Evolutionary conservation across 2,888 invertebrate genomes (phyloP), one percentile per base, ranked within the genome.

Genomic region (Sepiola atlantica): DNA sequence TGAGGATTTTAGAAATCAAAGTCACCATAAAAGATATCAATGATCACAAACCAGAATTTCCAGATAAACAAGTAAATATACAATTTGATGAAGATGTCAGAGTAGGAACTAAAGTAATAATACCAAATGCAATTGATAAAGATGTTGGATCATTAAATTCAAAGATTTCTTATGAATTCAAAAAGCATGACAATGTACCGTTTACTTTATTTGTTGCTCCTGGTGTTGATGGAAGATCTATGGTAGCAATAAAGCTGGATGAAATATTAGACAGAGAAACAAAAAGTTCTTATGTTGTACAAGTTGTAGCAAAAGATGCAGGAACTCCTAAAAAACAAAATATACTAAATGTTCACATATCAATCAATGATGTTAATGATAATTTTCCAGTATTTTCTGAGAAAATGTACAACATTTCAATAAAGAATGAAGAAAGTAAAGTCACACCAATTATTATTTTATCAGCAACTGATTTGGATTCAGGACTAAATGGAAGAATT

Each of bases 381-480:
- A 77, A 77, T 21, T 77, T 77, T n/a, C 77, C 77, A n/a, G 77
- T 77, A 77, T 77, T 77, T 77, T 77, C 77, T 77, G 18, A 77
- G n/a, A 77, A 77, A 16, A 32, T 77, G 16, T 77, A 77, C 16
- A 77, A 77, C 18, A 77, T 77, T 32, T 77, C 77, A 77, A n/a
- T 77, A 16, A 77, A 77, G 32, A 77, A 77, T 77, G 77, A 77
- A 32, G 77, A 14, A 16, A 77, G n/a, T 16, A 77, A 77, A 18
- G 77, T 32, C 77, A n/a, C 77, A 77, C 77, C 77, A 12, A 77
- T 77, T 77, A 14, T 16, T 77, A 16, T 16, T 77, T 77, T 77
- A 77, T 77, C 77, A 32, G 77, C 77, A 77, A 77, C 77, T n/a
- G 77, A 77, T 77, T 77, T 77, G 32, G 77, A 77, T 77, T 77